A percentile compares a stretch with the other conserved stretches of the same genome.
These are phyloP conservation scores for Carollia perspicillata DNA, from an alignment of 2,113 vertebrate genomes.

Conservation along the genomic window DNA sequence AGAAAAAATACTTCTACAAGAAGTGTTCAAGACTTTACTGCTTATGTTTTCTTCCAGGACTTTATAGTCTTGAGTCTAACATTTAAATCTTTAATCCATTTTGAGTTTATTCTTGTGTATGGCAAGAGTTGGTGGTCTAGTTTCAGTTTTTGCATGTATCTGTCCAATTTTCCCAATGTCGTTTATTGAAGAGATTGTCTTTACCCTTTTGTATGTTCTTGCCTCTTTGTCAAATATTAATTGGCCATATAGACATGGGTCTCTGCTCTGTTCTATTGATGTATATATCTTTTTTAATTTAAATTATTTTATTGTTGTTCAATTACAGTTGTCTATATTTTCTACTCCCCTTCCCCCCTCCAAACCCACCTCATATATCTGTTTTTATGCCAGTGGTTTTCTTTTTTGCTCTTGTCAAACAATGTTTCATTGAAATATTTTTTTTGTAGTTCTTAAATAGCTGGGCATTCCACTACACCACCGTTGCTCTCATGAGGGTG, in stretches of 20 bases:
- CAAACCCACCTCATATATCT: not conserved
- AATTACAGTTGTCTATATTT: no score
- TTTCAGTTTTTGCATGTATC: not conserved
- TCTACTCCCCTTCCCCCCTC: no score
- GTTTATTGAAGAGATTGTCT: not conserved
- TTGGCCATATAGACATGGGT: not conserved
- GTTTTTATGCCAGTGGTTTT: not conserved
- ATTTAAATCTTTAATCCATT: not conserved
- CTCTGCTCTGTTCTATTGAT: not conserved
- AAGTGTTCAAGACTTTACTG: not conserved
- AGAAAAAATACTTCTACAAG: not conserved
- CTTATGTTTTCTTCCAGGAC: not conserved
- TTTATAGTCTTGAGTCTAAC: not conserved
- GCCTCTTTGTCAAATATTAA: not conserved
- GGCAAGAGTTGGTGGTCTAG: not conserved
- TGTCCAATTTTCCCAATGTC: not conserved
- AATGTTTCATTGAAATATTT: not conserved
- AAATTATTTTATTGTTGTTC: no score
- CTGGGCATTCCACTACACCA: not conserved
- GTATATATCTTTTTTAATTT: not conserved
- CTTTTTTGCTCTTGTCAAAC: not conserved
- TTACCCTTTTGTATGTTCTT: not conserved
- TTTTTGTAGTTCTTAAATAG: not conserved
- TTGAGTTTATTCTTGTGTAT: not conserved
- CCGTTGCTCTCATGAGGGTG: not conserved